A percentile compares a stretch with the other conserved stretches of the same genome.
These are phyloP conservation scores for Sepioteuthis lessoniana DNA, from an alignment of 2,888 invertebrate genomes.

Conservation along the genomic window DNA sequence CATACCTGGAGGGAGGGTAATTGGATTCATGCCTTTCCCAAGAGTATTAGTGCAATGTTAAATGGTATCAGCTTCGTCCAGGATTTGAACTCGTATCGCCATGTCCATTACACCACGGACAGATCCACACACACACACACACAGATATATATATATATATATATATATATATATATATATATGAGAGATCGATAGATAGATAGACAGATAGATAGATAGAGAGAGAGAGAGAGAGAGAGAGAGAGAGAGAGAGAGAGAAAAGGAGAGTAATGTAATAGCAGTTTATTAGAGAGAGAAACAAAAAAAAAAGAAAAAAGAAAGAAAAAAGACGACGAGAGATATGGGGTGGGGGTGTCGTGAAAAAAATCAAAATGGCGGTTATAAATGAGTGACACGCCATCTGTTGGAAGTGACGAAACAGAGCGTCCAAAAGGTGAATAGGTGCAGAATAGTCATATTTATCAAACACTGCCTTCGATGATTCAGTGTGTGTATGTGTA, in stretches of 20 bases:
- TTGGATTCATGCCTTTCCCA: too few species aligned
- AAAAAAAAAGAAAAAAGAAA: neutral
- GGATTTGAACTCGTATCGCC: too few species aligned
- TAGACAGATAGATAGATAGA: too few species aligned
- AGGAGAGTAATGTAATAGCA: neutral
- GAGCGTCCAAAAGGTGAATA: neutral
- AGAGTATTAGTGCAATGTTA: too few species aligned
- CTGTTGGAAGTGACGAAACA: slow-evolving; percentile 1
- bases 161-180: too few species aligned
- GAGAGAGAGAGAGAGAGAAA: neutral
- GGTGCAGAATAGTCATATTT: neutral
- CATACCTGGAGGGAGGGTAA: too few species aligned
- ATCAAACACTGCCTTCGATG: neutral
- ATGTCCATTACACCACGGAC: too few species aligned
- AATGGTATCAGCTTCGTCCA: too few species aligned
- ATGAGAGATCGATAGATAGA: too few species aligned
- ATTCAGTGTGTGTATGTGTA: neutral
- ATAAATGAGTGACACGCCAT: neutral
- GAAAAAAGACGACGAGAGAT: neutral
- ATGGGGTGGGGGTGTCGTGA: neutral
- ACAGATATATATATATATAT: too few species aligned
- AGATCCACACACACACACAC: too few species aligned
- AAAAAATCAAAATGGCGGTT: neutral
- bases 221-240: neutral
- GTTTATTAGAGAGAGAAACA: neutral